These are phyloP conservation scores for Deilephila porcellus DNA, from an alignment of 2,888 invertebrate genomes.

Conservation along the genomic window DNA sequence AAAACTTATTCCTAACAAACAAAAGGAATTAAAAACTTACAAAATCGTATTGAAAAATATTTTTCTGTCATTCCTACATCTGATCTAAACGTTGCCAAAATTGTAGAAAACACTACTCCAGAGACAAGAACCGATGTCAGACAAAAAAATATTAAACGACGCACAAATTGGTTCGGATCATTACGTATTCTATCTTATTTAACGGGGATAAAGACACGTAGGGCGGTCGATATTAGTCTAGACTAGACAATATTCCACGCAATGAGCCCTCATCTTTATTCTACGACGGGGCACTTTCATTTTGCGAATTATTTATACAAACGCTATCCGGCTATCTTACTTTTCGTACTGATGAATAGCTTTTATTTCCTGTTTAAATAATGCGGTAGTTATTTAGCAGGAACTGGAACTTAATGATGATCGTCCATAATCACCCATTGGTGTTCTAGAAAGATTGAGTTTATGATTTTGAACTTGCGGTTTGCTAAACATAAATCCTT, in stretches of 20 bases:
- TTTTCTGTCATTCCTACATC: too few relatives aligned
- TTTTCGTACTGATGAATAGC: conserved; percentile 62
- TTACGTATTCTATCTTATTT: conserved; percentile 52
- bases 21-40: too few relatives aligned
- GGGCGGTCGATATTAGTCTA: conserved; percentile 50
- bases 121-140: background rate
- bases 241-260: conserved; percentile 52
- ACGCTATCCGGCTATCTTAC: conserved; percentile 48
- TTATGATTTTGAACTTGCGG: too few relatives aligned
- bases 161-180: conserved; percentile 26
- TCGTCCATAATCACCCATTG: too few relatives aligned
- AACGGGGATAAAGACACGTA: conserved; percentile 56
- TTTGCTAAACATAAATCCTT: too few relatives aligned
- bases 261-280: conserved; percentile 77
- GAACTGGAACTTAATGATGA: too few relatives aligned
- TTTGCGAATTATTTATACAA: conserved; percentile 68
- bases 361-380: conserved; percentile 49
- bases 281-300: conserved; percentile 68
- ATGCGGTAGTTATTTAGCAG: background rate
- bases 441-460: too few relatives aligned
- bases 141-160: conserved; percentile 16
- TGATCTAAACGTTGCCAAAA: too few relatives aligned
- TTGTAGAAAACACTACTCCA: background rate
- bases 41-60: too few relatives aligned
- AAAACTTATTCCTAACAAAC: too few relatives aligned